A percentile compares a stretch with the other conserved stretches of the same genome.
phyloP scores from a whole-genome alignment of 2,113 vertebrate genomes.

The Galeopterus variegatus region DNA sequence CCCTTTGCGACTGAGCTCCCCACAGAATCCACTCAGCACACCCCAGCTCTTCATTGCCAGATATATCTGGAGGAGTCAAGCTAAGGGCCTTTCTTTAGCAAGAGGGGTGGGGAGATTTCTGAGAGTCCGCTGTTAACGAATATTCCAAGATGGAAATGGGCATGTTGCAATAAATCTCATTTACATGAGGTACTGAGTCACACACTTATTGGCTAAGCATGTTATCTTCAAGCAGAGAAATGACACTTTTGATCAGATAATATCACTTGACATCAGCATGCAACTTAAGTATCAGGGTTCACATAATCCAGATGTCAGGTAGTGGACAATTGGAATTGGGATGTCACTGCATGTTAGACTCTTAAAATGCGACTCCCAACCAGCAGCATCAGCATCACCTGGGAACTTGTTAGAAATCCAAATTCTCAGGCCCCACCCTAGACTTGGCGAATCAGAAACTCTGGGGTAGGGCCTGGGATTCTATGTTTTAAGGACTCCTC shows the following conservation, averaged over 20 bases:
- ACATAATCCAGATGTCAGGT: background rate
- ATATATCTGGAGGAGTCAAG: too few relatives aligned
- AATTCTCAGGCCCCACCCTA: background rate
- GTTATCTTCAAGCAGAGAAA: background rate
- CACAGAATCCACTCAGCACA: background rate
- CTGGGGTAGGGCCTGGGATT: background rate
- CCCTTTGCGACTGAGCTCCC: background rate
- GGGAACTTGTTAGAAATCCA: background rate
- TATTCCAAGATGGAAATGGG: background rate
- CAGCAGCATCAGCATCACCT: background rate
- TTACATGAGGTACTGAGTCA: fast-evolving
- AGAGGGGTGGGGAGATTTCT: background rate
- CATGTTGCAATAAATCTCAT: background rate
- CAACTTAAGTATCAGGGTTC: background rate
- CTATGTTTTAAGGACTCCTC: background rate
- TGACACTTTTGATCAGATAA: fast-evolving
- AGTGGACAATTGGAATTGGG: background rate
- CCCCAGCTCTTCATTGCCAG: background rate
- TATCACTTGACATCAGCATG: background rate
- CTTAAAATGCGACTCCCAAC: background rate
- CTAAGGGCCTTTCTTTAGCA: background rate
- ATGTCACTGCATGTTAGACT: background rate
- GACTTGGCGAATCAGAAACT: background rate
- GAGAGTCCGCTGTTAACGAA: background rate
- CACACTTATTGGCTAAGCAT: background rate